A percentile compares a stretch with the other conserved stretches of the same genome.
Evolutionary conservation across 2,797 vertebrate genomes (phyloP).

Genomic region (Spea hammondii): DNA sequence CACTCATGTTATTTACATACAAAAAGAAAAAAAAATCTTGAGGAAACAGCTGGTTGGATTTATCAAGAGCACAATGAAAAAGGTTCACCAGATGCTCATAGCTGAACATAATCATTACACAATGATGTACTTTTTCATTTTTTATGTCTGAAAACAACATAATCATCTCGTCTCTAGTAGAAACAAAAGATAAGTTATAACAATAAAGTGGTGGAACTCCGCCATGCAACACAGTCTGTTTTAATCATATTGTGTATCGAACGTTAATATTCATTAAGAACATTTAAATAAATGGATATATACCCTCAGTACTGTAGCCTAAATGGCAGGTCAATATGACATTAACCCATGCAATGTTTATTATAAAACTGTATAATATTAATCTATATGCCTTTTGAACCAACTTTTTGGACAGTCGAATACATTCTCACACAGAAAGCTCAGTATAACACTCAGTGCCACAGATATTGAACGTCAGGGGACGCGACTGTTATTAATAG

Average conservation of each 20-base stretch:
- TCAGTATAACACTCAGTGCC: too few species aligned
- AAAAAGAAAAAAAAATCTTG: slow-evolving; percentile 22
- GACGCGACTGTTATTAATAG: too few species aligned
- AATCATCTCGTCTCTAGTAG: slow-evolving; percentile 14
- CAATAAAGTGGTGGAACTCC: slow-evolving; percentile 24
- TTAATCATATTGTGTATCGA: slow-evolving; percentile 10
- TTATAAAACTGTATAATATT: too few species aligned
- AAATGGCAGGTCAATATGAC: too few species aligned
- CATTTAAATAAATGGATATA: too few species aligned
- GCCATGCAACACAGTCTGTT: background rate
- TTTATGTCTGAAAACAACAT: slow-evolving; percentile 15
- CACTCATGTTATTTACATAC: slow-evolving; percentile 41
- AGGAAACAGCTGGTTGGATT: slow-evolving; percentile 42
- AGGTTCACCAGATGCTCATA: slow-evolving; percentile 39
- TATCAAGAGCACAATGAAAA: slow-evolving; percentile 37
- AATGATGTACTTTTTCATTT: slow-evolving; percentile 31
- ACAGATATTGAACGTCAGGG: too few species aligned
- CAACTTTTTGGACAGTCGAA: too few species aligned
- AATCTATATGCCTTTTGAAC: too few species aligned
- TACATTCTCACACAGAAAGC: too few species aligned
- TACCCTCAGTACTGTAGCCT: too few species aligned
- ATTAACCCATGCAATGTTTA: too few species aligned
- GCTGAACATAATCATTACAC: slow-evolving; percentile 35
- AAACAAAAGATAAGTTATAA: slow-evolving; percentile 25
- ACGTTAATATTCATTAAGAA: too few species aligned